These are phyloP conservation scores for Leptarthrus brevirostris DNA, from an alignment of 2,888 invertebrate genomes.

Conservation along the genomic window DNA sequence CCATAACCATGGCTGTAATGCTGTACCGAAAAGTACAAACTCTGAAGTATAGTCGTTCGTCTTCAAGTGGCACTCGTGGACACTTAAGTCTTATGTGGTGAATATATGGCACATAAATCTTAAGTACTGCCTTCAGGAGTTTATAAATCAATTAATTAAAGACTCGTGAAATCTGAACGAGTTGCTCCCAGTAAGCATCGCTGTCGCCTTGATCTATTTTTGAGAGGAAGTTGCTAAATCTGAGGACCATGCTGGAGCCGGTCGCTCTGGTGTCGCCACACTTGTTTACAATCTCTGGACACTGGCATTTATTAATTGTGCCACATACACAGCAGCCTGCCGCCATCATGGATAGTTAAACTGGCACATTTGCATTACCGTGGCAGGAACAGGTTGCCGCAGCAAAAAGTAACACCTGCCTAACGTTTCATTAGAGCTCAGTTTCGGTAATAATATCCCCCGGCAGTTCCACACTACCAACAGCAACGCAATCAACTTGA, in stretches of 20 bases:
- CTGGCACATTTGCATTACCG: constrained; percentile 14
- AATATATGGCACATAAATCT: constrained; percentile 36
- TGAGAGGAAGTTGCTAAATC: constrained; percentile 1
- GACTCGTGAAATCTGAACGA: constrained; percentile 31
- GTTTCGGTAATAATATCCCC: constrained; percentile 41
- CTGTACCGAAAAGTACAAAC: not conserved
- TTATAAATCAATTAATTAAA: constrained; percentile 47
- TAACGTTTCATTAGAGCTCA: constrained; percentile 4
- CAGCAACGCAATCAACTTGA: constrained; percentile 12
- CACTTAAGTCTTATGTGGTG: not conserved
- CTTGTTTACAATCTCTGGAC: constrained; percentile 36
- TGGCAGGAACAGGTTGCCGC: constrained; percentile 29
- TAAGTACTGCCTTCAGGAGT: constrained; percentile 37
- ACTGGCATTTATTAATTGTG: constrained; percentile 32
- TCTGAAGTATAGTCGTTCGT: not conserved
- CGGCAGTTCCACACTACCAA: not conserved
- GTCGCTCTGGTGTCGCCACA: constrained; percentile 26
- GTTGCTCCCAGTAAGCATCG: not conserved
- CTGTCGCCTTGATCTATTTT: constrained; percentile 15
- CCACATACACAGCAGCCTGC: constrained; percentile 21
- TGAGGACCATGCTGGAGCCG: not conserved
- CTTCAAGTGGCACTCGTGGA: constrained; percentile 23
- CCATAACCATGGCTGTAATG: too few relatives aligned
- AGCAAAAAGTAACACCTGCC: constrained; percentile 40
- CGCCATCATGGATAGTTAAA: constrained; percentile 12